Conservation (phyloP, 35 echinoderm and acorn worm genomes). For the Ophioderma brevispina region DNA sequence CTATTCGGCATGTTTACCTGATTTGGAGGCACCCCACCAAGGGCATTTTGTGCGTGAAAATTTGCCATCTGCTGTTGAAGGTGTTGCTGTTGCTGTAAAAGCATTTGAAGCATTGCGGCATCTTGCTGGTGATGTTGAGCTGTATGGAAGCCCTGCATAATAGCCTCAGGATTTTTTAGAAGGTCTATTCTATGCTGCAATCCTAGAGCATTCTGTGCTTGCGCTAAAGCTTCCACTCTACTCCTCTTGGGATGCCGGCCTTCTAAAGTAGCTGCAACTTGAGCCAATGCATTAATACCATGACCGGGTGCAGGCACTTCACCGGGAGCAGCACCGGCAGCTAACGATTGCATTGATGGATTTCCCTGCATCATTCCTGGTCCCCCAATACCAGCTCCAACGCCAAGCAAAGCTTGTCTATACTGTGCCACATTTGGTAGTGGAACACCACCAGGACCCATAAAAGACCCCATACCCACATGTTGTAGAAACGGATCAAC, state of each 20-base stretch:
- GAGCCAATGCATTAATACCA: neutral
- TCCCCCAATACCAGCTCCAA: neutral
- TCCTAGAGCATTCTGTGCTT: neutral
- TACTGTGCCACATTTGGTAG: neutral
- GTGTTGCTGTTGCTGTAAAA: conserved; percentile 56
- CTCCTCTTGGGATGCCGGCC: neutral
- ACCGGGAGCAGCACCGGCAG: neutral
- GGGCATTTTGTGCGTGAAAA: neutral
- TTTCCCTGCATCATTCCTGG: neutral
- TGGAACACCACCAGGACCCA: neutral
- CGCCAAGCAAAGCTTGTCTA: neutral
- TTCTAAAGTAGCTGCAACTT: neutral
- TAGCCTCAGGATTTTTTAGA: neutral
- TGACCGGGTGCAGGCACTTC: neutral
- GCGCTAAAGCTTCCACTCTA: neutral
- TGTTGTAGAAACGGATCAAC: neutral
- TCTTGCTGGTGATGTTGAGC: conserved; percentile 6
- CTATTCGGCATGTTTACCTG: neutral
- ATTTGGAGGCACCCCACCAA: neutral
- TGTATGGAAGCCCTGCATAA: neutral
- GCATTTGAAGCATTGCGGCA: conserved; percentile 34
- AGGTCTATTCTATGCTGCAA: conserved; percentile 13
- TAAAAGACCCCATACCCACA: neutral
- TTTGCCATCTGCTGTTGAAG: conserved; percentile 39
- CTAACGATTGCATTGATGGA: neutral